Conservation (phyloP, 2,888 invertebrate genomes). For the Sicus ferrugineus region DNA sequence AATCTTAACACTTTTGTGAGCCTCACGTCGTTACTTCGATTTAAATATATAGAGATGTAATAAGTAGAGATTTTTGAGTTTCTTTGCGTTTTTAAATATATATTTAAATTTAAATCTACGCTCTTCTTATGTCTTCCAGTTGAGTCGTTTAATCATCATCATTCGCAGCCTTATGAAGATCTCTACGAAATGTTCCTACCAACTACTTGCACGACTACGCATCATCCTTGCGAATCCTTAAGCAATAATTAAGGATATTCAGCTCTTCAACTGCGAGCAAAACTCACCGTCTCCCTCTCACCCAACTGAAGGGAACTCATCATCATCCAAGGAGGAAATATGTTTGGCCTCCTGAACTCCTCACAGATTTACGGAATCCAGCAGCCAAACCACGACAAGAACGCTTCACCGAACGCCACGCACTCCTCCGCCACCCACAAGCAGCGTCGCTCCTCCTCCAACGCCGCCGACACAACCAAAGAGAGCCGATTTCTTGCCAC, state of each 20-base stretch:
- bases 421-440: conserved; percentile 20
- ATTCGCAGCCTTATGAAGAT: background rate
- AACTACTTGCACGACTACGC: background rate
- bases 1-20: too few species aligned
- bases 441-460: conserved; percentile 37
- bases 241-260: too few species aligned
- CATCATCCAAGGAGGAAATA: conserved; percentile 47
- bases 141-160: too few species aligned
- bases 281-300: too few species aligned
- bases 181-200: background rate
- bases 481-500: conserved; percentile 50
- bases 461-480: conserved; percentile 37
- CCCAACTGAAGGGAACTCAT: too few species aligned
- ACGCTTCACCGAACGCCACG: conserved; percentile 28
- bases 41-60: too few species aligned
- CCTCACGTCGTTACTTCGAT: too few species aligned
- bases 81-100: background rate
- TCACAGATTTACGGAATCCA: conserved; percentile 61
- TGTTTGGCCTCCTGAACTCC: conserved; percentile 60
- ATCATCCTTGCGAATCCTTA: background rate
- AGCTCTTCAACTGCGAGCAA: too few species aligned
- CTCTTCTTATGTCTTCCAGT: too few species aligned
- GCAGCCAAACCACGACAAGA: conserved; percentile 40
- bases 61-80: too few species aligned
- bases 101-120: background rate